These are phyloP conservation scores for Drosophila melanica DNA, from an alignment of 1,140 invertebrate genomes.

Conservation along the genomic window DNA sequence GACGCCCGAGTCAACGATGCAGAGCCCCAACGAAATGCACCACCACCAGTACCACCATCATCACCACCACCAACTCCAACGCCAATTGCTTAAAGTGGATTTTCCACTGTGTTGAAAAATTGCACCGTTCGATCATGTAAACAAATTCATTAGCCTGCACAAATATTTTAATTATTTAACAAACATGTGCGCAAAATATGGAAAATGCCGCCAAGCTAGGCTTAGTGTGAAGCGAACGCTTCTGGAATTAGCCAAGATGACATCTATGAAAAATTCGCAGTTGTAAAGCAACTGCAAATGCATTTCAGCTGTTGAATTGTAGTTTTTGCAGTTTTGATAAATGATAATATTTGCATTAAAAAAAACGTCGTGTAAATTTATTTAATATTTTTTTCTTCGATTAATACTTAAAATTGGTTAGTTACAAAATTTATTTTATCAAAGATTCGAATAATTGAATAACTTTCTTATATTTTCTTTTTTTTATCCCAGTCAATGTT, in stretches of 20 bases:
- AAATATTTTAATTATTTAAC: constrained; percentile 80
- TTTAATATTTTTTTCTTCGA: too few species aligned
- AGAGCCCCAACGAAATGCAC: neutral
- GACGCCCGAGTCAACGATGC: constrained; percentile 40
- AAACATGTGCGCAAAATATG: constrained; percentile 43
- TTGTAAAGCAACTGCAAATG: neutral
- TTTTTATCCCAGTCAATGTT: too few species aligned
- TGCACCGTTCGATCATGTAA: constrained; percentile 77
- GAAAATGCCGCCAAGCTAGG: constrained; percentile 15
- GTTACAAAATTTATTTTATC: too few species aligned
- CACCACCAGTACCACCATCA: neutral
- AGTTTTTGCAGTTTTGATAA: too few species aligned
- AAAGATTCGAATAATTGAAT: too few species aligned
- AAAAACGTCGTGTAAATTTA: too few species aligned
- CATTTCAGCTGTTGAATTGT: neutral
- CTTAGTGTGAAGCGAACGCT: constrained; percentile 36
- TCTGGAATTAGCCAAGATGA: constrained; percentile 34
- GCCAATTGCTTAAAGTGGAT: constrained; percentile 48
- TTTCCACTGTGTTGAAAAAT: constrained; percentile 73
- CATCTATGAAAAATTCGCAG: constrained; percentile 20
- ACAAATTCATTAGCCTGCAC: constrained; percentile 76
- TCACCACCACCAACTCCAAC: constrained; percentile 14
- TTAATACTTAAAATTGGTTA: too few species aligned
- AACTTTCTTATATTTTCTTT: too few species aligned
- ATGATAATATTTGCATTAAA: too few species aligned